Evolutionary conservation across 2,797 vertebrate genomes (phyloP).

Genomic region (Meriones psammophilus): DNA sequence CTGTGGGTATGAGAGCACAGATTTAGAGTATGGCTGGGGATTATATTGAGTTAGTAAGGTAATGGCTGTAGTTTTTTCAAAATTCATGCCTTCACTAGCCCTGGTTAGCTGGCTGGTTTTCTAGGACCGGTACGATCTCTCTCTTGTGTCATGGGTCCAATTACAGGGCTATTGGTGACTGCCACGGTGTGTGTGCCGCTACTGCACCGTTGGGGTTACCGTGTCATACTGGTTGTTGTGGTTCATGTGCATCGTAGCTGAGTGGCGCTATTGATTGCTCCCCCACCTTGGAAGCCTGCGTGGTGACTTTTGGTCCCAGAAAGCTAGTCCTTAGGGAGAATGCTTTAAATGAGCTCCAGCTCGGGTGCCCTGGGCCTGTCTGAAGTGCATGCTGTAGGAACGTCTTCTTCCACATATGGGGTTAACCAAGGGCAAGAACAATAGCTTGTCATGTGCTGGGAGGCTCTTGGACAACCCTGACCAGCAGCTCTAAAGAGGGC

Average conservation of each 20-base stretch:
- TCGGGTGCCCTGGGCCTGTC: too few species aligned
- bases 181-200: background rate
- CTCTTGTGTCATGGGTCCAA: background rate
- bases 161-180: background rate
- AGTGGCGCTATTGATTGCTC: background rate
- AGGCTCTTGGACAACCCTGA: background rate
- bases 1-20: background rate
- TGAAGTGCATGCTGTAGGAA: too few species aligned
- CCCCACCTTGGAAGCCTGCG: background rate
- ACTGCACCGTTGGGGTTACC: background rate
- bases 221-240: background rate
- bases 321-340: background rate
- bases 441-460: background rate
- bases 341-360: too few species aligned
- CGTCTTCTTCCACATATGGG: too few species aligned
- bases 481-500: background rate
- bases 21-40: background rate
- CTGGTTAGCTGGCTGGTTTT: background rate
- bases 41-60: background rate
- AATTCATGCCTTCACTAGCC: background rate
- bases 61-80: background rate
- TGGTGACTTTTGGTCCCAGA: background rate
- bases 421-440: background rate
- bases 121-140: background rate
- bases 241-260: background rate